Evolutionary conservation across 2,888 invertebrate species (phyloP), one percentile per base, ranked within the genome.

Genomic region (Drosophila parthenogenetica): DNA sequence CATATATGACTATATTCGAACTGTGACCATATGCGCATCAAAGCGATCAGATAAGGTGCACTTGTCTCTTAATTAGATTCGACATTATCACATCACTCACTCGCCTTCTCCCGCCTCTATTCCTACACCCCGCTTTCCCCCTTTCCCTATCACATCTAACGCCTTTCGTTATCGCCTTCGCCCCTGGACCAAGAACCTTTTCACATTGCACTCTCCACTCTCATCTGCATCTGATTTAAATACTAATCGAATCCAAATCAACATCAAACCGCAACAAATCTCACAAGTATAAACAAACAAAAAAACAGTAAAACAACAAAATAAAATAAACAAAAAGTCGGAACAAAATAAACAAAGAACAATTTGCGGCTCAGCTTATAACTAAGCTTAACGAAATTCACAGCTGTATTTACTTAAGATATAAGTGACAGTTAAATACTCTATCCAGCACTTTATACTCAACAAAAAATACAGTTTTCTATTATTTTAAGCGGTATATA

Each of bases 51-150:
- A 82, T 87, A 82, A 87, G 79, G 85, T 87, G 70, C 69, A 78
- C 69, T 87, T 84, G 87, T 76, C 67, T 71, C 73, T 76, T 84
- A 87, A 79, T 87, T 87, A 76, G 71, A 76, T 76, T 84, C 67
- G 19, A 66, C 57, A 73, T 53, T 67, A 53, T 66, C 69, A 59
- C 29, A 53, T 66, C 69, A 62, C 29, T 58, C 42, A 35, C 49
- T 25, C 14, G 22, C 37, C 46, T 19, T 40, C 13, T 40, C n/a
- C 40, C 7, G 3, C 48, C 3, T n/a, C 40, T 16, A 40, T 25
- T 40, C 29, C 17, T 66, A 62, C 25, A 58, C 42, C 25, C 46
- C 16, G 16, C 11, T 16, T 39, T 17, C 25, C 7, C 25, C 19
- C 40, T 10, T 32, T n/a, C 29, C 42, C 13, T 35, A 13, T 3